These are phyloP conservation scores for Apamea epomidion DNA, from an alignment of 2,888 invertebrate genomes.

Conservation along the genomic window DNA sequence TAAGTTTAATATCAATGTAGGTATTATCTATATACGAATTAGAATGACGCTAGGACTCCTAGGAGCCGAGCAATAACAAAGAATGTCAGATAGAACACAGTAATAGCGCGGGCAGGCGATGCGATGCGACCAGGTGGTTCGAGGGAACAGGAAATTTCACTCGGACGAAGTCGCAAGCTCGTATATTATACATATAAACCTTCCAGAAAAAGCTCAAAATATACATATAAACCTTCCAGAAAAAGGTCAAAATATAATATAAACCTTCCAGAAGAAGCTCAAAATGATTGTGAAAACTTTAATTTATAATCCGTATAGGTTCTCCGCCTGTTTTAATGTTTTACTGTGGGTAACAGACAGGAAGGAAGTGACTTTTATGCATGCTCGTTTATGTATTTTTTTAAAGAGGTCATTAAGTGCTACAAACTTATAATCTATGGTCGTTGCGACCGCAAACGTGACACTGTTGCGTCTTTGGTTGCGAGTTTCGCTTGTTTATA, in stretches of 20 bases:
- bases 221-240: not conserved
- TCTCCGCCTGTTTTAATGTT: conserved; percentile 28
- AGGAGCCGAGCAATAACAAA: not conserved
- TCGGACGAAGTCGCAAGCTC: too few species aligned
- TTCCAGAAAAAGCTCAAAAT: too few species aligned
- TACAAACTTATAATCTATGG: conserved; percentile 6
- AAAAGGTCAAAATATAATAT: not conserved
- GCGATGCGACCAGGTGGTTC: too few species aligned
- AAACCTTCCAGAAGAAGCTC: not conserved
- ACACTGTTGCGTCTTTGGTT: conserved; percentile 28
- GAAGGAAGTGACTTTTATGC: conserved; percentile 39
- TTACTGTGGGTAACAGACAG: not conserved
- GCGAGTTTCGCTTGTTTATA: conserved; percentile 16
- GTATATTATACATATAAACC: too few species aligned
- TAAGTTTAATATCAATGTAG: not conserved
- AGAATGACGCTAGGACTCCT: not conserved
- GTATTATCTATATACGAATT: not conserved
- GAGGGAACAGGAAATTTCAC: too few species aligned
- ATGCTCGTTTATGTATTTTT: conserved; percentile 6
- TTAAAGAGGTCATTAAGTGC: not conserved
- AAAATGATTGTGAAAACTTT: not conserved
- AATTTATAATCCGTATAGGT: not conserved
- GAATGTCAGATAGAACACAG: too few species aligned
- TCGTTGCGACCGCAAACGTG: not conserved
- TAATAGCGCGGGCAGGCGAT: too few species aligned